phyloP scores from a whole-genome alignment of 2,113 vertebrate genomes.

The Oncorhynchus kisutch region DNA sequence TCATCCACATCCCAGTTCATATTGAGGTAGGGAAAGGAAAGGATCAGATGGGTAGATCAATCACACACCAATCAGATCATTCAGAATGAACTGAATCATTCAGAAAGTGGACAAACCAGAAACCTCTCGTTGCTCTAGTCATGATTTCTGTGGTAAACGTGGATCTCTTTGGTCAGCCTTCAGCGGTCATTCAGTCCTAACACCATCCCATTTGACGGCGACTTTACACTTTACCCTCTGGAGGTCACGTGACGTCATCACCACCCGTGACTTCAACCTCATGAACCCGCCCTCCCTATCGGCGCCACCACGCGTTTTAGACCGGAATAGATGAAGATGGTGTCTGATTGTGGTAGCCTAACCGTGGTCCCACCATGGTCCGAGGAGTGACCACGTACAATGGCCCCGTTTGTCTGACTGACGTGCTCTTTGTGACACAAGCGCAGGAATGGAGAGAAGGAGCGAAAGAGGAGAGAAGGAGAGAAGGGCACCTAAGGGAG shows the following conservation, averaged over 20 bases:
- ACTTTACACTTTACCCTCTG: conserved; percentile 33
- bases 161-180: conserved; percentile 10
- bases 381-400: conserved; percentile 42
- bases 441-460: conserved; percentile 32
- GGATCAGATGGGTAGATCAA: too few species aligned
- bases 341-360: conserved; percentile 55
- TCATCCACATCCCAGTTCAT: too few species aligned
- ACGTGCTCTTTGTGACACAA: conserved; percentile 47
- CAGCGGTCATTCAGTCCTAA: conserved; percentile 11
- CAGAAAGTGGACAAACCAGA: too few species aligned
- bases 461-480: conserved; percentile 20
- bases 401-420: conserved; percentile 37
- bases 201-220: conserved; percentile 10
- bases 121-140: too few species aligned
- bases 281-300: conserved; percentile 4
- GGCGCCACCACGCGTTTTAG: conserved; percentile 35
- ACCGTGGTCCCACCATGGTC: neutral
- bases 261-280: conserved; percentile 39
- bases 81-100: too few species aligned
- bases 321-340: conserved; percentile 38
- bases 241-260: conserved; percentile 48
- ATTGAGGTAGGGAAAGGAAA: too few species aligned
- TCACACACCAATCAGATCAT: too few species aligned
- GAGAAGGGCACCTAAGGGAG: conserved; percentile 55
- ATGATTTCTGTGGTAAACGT: neutral